Base-by-base conservation (phyloP, 2,888 invertebrate genomes). In the Drosophila flavopinicola region DNA sequence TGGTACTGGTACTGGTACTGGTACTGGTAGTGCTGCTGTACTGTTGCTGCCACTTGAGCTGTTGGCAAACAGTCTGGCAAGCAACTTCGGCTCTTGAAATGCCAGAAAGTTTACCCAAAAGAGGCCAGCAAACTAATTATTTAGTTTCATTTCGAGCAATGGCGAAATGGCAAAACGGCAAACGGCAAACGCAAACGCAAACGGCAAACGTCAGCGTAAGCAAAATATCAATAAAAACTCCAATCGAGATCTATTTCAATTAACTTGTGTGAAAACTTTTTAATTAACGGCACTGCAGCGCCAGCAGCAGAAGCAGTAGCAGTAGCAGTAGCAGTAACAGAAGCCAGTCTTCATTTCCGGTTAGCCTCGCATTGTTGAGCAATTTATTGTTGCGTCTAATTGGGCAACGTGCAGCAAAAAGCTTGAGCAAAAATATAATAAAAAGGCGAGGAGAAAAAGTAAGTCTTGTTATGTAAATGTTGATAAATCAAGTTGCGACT, bases 161-260 rank as follows among this genome's bases (percentile, higher is more conserved):
- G 53, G 71, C 53, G 29, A 58, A 61, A 66, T 52, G 63, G 66
- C 56, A 58, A 51, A 20, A n/a, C 32, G 39, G 59, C 48, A 56
- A 48, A 4, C 9, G 25, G 35, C 27, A 38, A 52, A 33, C 17
- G 35, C 20, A 13, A 23, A 11, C 20, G 35, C 37, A 24, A 75
- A 73, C 33, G 69, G 79, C 74, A 79, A 83, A 77, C 84, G 85
- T 84, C 86, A 84, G 80, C 65, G 54, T 59, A 58, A 70, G 72
- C 76, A 64, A 84, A 82, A 82, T 82, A 82, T 82, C 80, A 82
- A 82, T 82, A 82, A 86, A 80, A 82, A 82, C 80, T 82, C 87
- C 85, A 76, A 82, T 82, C 80, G 80, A 82, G 87, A 82, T 82
- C 87, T 82, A 82, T 82, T 86, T 82, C 80, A 82, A 82, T 82